Conservation (phyloP, 2,888 invertebrate genomes). For the Nesidiocoris tenuis region DNA sequence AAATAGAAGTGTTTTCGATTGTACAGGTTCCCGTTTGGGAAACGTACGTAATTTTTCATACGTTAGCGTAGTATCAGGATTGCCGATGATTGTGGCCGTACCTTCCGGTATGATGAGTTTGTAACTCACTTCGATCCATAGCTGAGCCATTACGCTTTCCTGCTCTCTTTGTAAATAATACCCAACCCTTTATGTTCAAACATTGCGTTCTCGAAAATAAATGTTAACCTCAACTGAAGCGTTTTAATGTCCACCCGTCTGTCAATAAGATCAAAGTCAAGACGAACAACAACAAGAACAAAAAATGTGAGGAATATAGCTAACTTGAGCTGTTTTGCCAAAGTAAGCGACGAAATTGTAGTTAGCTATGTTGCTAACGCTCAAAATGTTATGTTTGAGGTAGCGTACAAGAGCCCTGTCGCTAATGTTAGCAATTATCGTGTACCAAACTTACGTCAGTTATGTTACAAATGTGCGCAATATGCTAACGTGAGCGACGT, state of each 20-base stretch:
- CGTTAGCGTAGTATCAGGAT: neutral
- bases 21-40: neutral
- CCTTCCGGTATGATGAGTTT: neutral
- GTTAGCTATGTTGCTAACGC: no score
- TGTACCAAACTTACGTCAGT: no score
- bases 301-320: no score
- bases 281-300: neutral
- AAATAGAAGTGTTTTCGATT: neutral
- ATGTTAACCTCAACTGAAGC: constrained; percentile 20
- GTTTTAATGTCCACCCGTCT: neutral
- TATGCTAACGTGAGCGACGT: no score
- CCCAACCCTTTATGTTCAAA: constrained; percentile 18
- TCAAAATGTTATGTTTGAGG: no score
- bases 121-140: neutral
- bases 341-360: no score
- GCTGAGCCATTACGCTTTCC: constrained; percentile 16
- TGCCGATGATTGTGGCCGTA: neutral
- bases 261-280: neutral
- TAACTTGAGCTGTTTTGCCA: no score
- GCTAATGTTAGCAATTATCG: no score
- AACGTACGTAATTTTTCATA: neutral
- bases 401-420: no score
- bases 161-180: constrained; percentile 28
- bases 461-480: no score
- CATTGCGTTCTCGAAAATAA: constrained; percentile 32